These are phyloP conservation scores for Strigops habroptila DNA, from an alignment of 2,113 vertebrate genomes.

Conservation along the genomic window DNA sequence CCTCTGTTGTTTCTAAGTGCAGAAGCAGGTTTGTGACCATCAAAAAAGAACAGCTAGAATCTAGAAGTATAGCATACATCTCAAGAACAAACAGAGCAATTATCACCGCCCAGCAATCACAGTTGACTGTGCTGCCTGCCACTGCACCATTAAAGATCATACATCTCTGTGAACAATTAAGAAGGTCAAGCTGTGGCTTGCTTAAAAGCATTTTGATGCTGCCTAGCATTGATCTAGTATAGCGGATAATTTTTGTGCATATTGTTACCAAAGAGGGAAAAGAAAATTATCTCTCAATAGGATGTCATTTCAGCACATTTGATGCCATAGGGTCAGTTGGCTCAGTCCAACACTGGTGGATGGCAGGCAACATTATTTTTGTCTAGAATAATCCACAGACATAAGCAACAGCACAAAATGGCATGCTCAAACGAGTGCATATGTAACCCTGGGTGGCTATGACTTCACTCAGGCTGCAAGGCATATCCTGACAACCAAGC, in stretches of 20 bases:
- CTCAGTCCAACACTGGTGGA: neutral
- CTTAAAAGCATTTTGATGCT: neutral
- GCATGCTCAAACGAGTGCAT: neutral
- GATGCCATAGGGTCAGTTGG: neutral
- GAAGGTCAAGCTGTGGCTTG: neutral
- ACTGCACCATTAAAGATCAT: neutral
- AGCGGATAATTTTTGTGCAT: neutral
- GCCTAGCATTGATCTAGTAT: neutral
- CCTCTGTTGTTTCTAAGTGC: neutral
- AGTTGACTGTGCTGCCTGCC: neutral
- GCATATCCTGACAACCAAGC: neutral
- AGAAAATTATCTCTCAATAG: neutral
- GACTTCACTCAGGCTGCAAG: neutral
- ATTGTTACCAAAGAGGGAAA: neutral
- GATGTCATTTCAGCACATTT: neutral
- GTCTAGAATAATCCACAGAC: neutral
- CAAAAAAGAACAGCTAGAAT: neutral
- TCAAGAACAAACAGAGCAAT: neutral
- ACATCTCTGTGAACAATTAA: neutral
- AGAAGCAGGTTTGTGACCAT: neutral
- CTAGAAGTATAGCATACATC: neutral
- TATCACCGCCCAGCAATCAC: neutral
- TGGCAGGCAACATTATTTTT: neutral
- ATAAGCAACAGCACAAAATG: too few species aligned
- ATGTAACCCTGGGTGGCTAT: neutral